A percentile compares a stretch with the other conserved stretches of the same genome.
Conservation (phyloP, 2,113 vertebrate genomes). For the Labrus mixtus region DNA sequence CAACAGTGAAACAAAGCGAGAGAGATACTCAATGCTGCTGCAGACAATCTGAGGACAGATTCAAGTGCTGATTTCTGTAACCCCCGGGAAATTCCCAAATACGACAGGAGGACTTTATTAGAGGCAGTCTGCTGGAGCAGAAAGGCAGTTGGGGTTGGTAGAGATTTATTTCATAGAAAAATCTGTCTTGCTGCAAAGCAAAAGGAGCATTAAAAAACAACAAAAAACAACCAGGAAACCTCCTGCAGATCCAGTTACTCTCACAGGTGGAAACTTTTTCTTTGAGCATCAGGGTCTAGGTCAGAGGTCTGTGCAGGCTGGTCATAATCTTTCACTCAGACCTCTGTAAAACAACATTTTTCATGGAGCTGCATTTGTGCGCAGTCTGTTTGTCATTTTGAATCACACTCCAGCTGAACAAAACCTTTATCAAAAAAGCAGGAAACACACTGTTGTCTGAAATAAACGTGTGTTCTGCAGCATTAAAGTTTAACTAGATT, state of each 20-base stretch:
- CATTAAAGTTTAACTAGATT: no score
- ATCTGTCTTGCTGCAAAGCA: not conserved
- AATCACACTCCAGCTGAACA: no score
- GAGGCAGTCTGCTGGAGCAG: conserved; percentile 3
- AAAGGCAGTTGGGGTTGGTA: not conserved
- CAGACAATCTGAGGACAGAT: not conserved
- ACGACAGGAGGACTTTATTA: conserved; percentile 23
- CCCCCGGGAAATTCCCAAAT: conserved; percentile 14
- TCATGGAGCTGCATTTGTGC: no score
- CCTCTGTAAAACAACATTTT: no score
- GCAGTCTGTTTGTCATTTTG: no score
- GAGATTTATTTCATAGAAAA: conserved; percentile 10
- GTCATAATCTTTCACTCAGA: no score
- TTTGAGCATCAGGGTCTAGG: not conserved
- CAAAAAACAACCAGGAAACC: not conserved
- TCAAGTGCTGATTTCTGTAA: not conserved
- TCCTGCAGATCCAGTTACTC: not conserved
- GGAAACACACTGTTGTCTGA: no score
- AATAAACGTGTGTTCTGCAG: no score
- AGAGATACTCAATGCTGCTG: not conserved
- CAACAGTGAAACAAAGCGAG: not conserved
- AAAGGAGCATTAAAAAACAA: not conserved
- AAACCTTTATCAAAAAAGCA: no score
- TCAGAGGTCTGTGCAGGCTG: not conserved
- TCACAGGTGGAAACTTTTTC: not conserved